Percentiles rank a stretch among this genome's conserved stretches.
phyloP scores from a whole-genome alignment of 2,797 vertebrate genomes.

The Sebastiscus albofasciatus region DNA sequence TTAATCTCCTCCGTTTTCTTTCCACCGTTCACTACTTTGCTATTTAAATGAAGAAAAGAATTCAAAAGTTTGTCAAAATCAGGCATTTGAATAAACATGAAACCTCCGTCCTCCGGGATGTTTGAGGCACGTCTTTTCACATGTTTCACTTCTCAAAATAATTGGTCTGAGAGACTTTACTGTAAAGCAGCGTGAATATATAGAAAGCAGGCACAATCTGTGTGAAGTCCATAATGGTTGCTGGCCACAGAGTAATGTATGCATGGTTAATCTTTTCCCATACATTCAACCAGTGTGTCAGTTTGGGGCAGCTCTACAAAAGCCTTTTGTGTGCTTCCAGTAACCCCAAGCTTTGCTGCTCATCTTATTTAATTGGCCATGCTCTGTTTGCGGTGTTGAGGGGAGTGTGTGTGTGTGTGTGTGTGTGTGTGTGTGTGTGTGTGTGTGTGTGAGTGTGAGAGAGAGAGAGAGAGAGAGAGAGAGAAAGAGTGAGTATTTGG shows the following conservation, averaged over 20 bases:
- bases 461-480: not conserved
- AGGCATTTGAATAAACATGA: not conserved
- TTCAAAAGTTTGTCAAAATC: conserved; percentile 11
- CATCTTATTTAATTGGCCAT: conserved; percentile 78
- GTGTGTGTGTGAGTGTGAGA: not conserved
- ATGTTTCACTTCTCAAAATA: conserved; percentile 35
- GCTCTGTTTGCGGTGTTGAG: conserved; percentile 73
- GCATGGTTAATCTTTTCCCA: conserved; percentile 70
- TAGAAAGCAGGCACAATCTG: not conserved
- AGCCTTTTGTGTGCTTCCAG: conserved; percentile 79
- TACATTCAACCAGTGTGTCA: conserved; percentile 69
- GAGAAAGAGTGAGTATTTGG: conserved; percentile 1
- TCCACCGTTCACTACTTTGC: not conserved
- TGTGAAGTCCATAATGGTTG: conserved; percentile 31
- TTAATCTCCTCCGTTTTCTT: conserved; percentile 22
- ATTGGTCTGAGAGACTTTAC: conserved; percentile 13
- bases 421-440: conserved; percentile 24
- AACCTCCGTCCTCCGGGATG: not conserved
- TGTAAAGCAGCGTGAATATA: conserved; percentile 6
- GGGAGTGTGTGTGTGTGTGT: conserved; percentile 5
- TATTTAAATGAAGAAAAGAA: not conserved
- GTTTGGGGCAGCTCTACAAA: conserved; percentile 67
- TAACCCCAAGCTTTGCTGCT: conserved; percentile 72
- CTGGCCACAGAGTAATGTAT: conserved; percentile 50
- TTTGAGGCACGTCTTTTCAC: conserved; percentile 11